These are phyloP conservation scores for Podarcis cretensis DNA, from an alignment of 2,113 vertebrate species.

Conservation along the genomic window DNA sequence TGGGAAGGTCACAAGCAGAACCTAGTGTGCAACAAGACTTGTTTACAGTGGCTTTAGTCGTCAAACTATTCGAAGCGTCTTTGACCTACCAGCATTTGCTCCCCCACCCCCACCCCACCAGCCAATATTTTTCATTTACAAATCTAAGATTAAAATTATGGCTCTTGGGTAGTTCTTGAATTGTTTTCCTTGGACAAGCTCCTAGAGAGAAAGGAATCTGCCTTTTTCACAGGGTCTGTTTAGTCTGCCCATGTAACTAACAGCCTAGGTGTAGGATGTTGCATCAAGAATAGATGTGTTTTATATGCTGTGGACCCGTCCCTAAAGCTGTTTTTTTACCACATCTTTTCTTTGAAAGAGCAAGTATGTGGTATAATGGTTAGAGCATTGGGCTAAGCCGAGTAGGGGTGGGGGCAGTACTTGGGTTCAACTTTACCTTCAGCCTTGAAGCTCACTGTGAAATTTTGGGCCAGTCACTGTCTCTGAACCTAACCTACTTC, in stretches of 20 bases:
- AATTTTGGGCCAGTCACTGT: too few relatives aligned
- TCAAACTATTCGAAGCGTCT: conserved; percentile 29
- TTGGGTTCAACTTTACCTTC: too few relatives aligned
- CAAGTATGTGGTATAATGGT: background rate
- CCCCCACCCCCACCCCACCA: background rate
- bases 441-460: too few relatives aligned
- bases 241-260: background rate
- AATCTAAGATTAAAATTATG: conserved; percentile 26
- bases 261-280: background rate
- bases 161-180: conserved; percentile 14
- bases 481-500: too few relatives aligned
- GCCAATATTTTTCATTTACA: conserved; percentile 3
- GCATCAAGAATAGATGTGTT: background rate
- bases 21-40: too few relatives aligned
- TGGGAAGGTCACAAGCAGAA: too few relatives aligned
- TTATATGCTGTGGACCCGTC: background rate
- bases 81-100: conserved; percentile 16
- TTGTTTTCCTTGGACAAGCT: conserved; percentile 27
- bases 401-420: too few relatives aligned
- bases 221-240: background rate
- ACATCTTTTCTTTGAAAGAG: background rate
- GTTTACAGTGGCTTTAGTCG: background rate
- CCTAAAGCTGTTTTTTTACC: background rate
- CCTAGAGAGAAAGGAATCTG: background rate
- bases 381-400: background rate